A percentile compares a stretch with the other conserved stretches of the same genome.
phyloP scores from a whole-genome alignment of 2,797 vertebrate species.

The Leucoraja ocellata region DNA sequence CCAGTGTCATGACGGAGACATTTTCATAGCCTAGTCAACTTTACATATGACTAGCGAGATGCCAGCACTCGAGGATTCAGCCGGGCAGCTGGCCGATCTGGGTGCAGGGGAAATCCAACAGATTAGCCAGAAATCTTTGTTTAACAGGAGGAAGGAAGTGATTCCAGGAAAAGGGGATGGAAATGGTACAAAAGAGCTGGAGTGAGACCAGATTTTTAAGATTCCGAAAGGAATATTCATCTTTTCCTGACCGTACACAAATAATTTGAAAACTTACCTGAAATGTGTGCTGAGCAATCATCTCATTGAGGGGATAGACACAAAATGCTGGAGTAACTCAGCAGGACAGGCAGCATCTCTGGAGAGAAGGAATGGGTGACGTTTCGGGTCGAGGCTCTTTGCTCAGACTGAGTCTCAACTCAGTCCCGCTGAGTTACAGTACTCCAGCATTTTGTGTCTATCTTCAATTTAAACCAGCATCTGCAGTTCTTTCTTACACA shows the following conservation, averaged over 20 bases:
- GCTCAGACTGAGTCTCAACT: too few species aligned
- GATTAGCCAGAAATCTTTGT: neutral
- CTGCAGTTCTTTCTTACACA: neutral
- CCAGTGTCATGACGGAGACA: too few species aligned
- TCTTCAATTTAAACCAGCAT: too few species aligned
- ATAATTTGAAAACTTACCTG: neutral
- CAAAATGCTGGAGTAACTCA: too few species aligned
- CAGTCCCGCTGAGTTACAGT: too few species aligned
- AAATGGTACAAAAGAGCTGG: neutral
- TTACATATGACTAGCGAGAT: neutral
- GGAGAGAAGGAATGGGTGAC: too few species aligned
- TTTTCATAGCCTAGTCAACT: neutral
- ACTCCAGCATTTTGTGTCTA: too few species aligned
- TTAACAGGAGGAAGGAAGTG: neutral
- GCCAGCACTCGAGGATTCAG: neutral
- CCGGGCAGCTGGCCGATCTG: neutral
- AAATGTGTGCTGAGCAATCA: neutral
- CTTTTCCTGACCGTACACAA: neutral
- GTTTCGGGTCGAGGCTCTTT: too few species aligned
- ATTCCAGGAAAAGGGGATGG: neutral
- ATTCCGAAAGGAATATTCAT: neutral
- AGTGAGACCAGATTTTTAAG: neutral
- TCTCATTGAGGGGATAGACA: neutral
- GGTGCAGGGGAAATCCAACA: neutral
- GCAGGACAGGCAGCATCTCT: too few species aligned